These are phyloP conservation scores for Cyprinodon tularosa DNA, from an alignment of 2,113 vertebrate species.

Conservation along the genomic window DNA sequence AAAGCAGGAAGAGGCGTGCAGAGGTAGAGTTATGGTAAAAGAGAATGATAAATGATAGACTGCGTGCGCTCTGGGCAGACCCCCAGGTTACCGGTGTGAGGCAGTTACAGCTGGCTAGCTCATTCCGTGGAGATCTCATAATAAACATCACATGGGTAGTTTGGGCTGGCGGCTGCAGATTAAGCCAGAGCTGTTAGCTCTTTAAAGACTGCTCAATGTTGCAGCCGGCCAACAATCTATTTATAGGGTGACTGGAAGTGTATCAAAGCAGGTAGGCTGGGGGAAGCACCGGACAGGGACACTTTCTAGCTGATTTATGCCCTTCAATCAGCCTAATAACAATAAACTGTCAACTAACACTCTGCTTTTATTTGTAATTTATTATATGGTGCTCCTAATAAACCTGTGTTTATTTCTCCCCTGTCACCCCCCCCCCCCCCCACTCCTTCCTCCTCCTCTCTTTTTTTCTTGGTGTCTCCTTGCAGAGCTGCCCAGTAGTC, in stretches of 20 bases:
- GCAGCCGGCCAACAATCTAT: constrained; percentile 65
- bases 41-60: constrained; percentile 71
- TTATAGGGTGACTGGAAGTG: constrained; percentile 69
- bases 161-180: constrained; percentile 75
- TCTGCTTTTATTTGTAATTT: constrained; percentile 72
- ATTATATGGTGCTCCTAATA: constrained; percentile 63
- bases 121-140: constrained; percentile 69
- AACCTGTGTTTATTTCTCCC: constrained; percentile 64
- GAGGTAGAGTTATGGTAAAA: constrained; percentile 36
- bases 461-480: constrained; percentile 8
- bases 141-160: constrained; percentile 78
- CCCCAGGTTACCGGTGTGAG: constrained; percentile 68
- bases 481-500: constrained; percentile 90
- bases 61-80: constrained; percentile 52
- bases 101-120: constrained; percentile 71
- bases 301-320: constrained; percentile 69
- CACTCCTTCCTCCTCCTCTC: background rate
- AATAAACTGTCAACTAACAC: constrained; percentile 69
- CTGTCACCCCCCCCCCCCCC: constrained; percentile 14
- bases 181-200: constrained; percentile 73
- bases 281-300: constrained; percentile 54
- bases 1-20: constrained; percentile 19
- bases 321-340: constrained; percentile 73
- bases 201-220: constrained; percentile 70
- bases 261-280: constrained; percentile 66